Percentiles rank a stretch among this genome's conserved stretches.
These are phyloP conservation scores for Zhuqinia jingwanae DNA, from an alignment of 2,888 invertebrate species.

Conservation along the genomic window DNA sequence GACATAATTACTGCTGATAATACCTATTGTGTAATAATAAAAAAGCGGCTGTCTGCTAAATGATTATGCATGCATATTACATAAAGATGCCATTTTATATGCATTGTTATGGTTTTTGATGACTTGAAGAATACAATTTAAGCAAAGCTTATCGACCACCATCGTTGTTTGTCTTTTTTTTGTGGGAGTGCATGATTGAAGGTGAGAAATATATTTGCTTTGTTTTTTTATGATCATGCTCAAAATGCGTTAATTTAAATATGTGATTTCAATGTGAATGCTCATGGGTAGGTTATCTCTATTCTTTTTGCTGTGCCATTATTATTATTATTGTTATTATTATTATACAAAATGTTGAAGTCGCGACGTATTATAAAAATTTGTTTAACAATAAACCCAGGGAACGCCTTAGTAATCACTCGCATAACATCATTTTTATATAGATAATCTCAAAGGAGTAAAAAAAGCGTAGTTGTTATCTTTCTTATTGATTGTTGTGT, in stretches of 20 bases:
- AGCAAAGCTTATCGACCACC: neutral
- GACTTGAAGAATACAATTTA: neutral
- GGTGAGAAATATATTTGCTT: slow-evolving; percentile 51
- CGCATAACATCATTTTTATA: too few species aligned
- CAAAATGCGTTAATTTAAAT: slow-evolving; percentile 30
- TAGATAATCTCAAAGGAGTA: too few species aligned
- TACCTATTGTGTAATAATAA: neutral
- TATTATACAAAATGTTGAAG: slow-evolving; percentile 1
- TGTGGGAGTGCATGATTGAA: neutral
- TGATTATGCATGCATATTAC: too few species aligned
- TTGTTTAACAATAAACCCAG: slow-evolving; percentile 51
- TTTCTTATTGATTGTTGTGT: too few species aligned
- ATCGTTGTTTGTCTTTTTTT: neutral
- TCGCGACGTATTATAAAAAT: neutral
- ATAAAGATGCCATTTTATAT: too few species aligned
- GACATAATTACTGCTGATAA: neutral
- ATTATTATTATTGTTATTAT: too few species aligned
- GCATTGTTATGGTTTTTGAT: neutral
- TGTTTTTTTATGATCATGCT: slow-evolving; percentile 37
- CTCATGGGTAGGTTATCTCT: neutral
- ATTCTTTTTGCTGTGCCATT: too few species aligned
- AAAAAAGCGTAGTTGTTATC: too few species aligned
- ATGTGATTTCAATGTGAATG: neutral
- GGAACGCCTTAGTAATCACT: slow-evolving; percentile 43
- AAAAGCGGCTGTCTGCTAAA: too few species aligned